Conservation (phyloP, 2,113 vertebrate genomes). For the Phalacrocorax pelagicus region DNA sequence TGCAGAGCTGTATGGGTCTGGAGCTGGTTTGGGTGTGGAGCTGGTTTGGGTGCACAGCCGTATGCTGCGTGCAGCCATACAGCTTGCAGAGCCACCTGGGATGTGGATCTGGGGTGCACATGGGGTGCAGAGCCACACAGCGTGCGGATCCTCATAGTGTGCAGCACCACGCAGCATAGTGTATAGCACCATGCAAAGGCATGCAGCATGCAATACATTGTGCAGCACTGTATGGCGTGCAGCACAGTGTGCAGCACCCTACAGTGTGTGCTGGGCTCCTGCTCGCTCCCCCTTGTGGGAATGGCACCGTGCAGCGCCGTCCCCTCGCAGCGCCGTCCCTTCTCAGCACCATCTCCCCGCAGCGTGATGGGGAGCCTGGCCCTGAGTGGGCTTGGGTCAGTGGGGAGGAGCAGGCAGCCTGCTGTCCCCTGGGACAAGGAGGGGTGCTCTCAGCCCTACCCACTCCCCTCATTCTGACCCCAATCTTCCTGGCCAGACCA, state of each 20-base stretch:
- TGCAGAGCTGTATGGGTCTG: not conserved
- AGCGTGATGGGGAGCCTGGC: not conserved
- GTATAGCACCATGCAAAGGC: not conserved
- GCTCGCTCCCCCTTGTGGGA: not conserved
- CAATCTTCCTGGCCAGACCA: fast-evolving
- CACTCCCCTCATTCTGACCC: not conserved
- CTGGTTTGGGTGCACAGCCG: not conserved
- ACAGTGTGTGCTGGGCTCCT: not conserved
- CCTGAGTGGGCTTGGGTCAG: not conserved
- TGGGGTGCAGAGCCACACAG: fast-evolving
- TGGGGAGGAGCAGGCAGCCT: not conserved
- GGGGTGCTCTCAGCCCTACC: not conserved
- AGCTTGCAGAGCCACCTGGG: not conserved
- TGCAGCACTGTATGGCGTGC: too few species aligned
- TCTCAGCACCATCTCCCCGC: not conserved
- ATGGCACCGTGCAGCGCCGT: fast-evolving
- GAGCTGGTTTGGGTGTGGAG: not conserved
- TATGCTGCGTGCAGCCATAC: fast-evolving
- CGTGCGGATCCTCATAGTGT: fast-evolving
- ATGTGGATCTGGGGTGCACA: too few species aligned
- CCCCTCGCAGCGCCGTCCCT: too few species aligned
- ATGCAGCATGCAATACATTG: not conserved
- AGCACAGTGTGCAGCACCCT: fast-evolving
- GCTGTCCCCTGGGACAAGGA: not conserved
- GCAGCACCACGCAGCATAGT: not conserved